Evolutionary conservation across 2,888 invertebrate species (phyloP).

Genomic region (Acleris sparsana): DNA sequence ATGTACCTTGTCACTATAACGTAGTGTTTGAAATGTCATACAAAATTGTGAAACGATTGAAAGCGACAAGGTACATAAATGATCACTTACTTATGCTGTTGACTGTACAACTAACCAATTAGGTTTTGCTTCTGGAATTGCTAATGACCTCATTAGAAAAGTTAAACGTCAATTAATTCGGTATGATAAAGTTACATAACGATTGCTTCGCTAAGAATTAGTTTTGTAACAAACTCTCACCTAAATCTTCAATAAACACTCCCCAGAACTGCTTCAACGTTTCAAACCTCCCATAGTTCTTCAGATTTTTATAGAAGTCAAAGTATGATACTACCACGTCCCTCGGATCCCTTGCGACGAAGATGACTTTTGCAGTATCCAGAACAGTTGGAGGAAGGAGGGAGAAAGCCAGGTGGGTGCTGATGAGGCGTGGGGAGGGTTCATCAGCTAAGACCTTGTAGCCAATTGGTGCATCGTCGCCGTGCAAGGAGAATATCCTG

Average conservation of each 20-base stretch:
- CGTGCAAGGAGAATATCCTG: constrained; percentile 17
- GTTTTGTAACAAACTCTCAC: no score
- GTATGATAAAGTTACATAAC: no score
- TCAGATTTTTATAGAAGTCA: constrained; percentile 85
- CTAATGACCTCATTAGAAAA: no score
- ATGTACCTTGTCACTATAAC: no score
- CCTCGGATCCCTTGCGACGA: constrained; percentile 89
- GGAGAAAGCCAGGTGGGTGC: constrained; percentile 87
- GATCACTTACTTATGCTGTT: no score
- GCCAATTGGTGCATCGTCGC: constrained; percentile 5
- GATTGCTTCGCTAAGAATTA: no score
- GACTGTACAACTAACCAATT: no score
- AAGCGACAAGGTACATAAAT: no score
- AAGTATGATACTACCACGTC: constrained; percentile 91
- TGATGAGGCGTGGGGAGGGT: constrained; percentile 44
- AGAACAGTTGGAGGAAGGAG: constrained; percentile 52
- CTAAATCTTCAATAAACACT: constrained; percentile 16
- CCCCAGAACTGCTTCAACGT: constrained; percentile 22
- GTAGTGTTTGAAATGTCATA: no score
- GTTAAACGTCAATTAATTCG: no score
- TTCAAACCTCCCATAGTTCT: constrained; percentile 15
- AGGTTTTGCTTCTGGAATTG: no score
- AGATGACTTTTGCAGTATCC: constrained; percentile 73
- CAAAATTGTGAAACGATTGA: no score
- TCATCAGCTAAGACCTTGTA: constrained; percentile 8